These are phyloP conservation scores for Prosopocoilus inquinatus DNA, from an alignment of 2,888 invertebrate genomes.

Conservation along the genomic window DNA sequence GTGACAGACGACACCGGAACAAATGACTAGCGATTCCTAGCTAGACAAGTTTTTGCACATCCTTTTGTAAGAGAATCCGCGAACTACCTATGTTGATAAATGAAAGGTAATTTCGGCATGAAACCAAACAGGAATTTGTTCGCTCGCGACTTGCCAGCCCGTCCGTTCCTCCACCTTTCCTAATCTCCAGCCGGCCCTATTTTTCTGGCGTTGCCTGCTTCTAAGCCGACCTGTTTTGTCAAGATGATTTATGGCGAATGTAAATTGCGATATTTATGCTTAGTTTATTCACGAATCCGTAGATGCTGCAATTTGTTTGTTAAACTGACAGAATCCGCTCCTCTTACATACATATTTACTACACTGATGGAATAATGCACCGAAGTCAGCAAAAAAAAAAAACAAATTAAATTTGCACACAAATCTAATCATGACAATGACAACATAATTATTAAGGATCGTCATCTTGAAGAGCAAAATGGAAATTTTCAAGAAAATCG, in stretches of 20 bases:
- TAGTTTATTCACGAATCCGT: neutral
- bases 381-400: no score
- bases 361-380: no score
- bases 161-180: neutral
- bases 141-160: neutral
- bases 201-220: neutral
- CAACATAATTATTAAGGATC: no score
- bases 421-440: no score
- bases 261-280: neutral
- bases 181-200: neutral
- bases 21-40: constrained; percentile 42
- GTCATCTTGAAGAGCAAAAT: no score
- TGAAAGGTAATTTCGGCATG: constrained; percentile 22
- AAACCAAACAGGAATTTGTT: constrained; percentile 10
- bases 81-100: constrained; percentile 25
- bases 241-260: constrained; percentile 4
- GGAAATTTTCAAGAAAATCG: no score
- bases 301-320: no score
- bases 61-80: constrained; percentile 1
- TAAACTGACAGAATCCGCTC: no score
- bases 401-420: no score
- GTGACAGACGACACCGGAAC: constrained; percentile 44
- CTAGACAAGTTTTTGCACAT: constrained; percentile 34
- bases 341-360: no score
- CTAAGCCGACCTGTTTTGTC: neutral